phyloP scores from a whole-genome alignment of 2,888 invertebrate genomes.

The Tricholauxania praeusta region DNA sequence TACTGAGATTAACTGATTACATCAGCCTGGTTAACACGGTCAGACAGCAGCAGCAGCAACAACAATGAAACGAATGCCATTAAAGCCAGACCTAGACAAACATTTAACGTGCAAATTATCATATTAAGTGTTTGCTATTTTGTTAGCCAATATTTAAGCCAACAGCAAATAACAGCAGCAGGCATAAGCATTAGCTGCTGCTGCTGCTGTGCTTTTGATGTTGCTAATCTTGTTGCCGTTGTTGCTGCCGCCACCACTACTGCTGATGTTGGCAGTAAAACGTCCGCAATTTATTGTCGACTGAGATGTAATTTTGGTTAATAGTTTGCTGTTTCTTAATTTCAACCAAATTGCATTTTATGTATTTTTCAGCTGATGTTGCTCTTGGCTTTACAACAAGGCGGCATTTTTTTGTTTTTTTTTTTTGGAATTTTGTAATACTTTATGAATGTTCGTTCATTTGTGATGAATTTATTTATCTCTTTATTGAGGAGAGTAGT shows the following conservation, averaged over 20 bases:
- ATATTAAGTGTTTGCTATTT: slow-evolving; percentile 26
- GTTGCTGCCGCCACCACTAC: neutral
- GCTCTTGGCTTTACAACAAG: too few relatives aligned
- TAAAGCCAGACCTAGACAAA: neutral
- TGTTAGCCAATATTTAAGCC: slow-evolving; percentile 19
- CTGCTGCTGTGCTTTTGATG: slow-evolving; percentile 18
- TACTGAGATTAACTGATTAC: too few relatives aligned
- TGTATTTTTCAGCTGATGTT: neutral
- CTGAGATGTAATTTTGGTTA: slow-evolving; percentile 1
- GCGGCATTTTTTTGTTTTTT: neutral
- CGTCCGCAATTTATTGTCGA: neutral
- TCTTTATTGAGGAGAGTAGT: too few relatives aligned
- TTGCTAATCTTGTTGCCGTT: neutral
- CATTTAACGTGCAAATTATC: slow-evolving; percentile 21
- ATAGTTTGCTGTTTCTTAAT: neutral
- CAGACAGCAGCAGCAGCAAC: neutral
- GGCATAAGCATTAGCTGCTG: slow-evolving; percentile 16
- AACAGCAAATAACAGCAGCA: slow-evolving; percentile 20
- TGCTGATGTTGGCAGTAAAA: neutral
- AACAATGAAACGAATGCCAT: neutral
- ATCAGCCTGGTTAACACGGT: too few relatives aligned
- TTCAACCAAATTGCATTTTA: neutral
- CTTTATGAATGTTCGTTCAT: too few relatives aligned
- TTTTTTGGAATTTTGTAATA: too few relatives aligned
- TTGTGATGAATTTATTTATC: too few relatives aligned